A percentile compares a stretch with the other conserved stretches of the same genome.
Evolutionary conservation across 2,113 vertebrate genomes (phyloP).

Genomic region (Passer domesticus): DNA sequence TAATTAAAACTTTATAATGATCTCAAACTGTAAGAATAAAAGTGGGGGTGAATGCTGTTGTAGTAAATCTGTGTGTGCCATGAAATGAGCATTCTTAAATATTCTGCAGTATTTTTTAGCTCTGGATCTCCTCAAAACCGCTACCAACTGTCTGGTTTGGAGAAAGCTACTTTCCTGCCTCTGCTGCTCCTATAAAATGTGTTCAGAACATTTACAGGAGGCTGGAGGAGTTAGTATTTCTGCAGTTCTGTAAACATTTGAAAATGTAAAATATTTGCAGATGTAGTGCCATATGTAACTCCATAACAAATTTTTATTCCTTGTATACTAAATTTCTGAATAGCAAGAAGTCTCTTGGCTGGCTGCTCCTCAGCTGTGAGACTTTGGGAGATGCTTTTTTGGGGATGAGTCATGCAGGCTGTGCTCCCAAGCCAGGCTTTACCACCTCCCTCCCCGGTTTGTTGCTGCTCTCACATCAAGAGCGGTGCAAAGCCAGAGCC

Average conservation of each 20-base stretch:
- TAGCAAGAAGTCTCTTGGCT: slow-evolving; percentile 17
- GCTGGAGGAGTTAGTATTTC: neutral
- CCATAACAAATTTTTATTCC: neutral
- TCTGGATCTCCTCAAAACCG: slow-evolving; percentile 24
- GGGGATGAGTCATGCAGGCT: neutral
- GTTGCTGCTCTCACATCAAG: neutral
- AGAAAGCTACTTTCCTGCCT: slow-evolving; percentile 9
- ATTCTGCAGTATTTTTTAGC: neutral
- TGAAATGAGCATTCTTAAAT: neutral
- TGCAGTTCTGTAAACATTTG: neutral
- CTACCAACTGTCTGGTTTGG: slow-evolving; percentile 5
- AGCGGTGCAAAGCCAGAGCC: neutral
- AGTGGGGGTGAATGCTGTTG: neutral
- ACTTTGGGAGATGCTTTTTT: neutral
- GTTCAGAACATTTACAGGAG: slow-evolving; percentile 31
- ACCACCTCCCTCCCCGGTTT: neutral
- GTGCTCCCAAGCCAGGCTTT: neutral
- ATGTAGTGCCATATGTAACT: slow-evolving; percentile 7
- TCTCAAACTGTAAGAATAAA: neutral
- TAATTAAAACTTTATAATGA: neutral
- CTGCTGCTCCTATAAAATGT: slow-evolving; percentile 23
- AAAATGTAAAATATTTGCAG: slow-evolving; percentile 56
- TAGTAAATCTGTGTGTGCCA: neutral
- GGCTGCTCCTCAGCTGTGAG: slow-evolving; percentile 38
- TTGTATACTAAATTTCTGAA: neutral